These are phyloP conservation scores for Lamellibrachia columna DNA, from an alignment of 2,888 invertebrate genomes.

Conservation along the genomic window DNA sequence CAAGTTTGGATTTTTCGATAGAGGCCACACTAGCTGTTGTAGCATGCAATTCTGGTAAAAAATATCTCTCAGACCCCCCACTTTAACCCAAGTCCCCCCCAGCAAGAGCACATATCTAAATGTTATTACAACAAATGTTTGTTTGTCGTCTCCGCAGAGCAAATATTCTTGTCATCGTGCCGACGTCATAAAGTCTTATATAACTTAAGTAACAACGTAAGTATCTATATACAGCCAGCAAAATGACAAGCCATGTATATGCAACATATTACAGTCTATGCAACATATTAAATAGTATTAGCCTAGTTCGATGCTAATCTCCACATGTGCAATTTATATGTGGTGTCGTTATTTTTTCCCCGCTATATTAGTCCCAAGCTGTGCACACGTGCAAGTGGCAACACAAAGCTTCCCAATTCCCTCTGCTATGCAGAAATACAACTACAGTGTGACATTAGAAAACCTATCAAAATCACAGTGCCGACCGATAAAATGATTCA, in stretches of 20 bases:
- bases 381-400: background rate
- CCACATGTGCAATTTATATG: background rate
- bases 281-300: background rate
- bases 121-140: background rate
- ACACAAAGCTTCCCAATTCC: background rate
- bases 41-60: background rate
- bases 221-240: constrained; percentile 1
- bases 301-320: background rate
- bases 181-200: background rate
- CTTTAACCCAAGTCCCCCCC: background rate
- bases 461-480: constrained; percentile 4
- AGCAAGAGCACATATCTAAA: background rate
- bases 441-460: constrained; percentile 4
- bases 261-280: background rate
- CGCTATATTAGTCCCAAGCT: background rate
- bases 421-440: constrained; percentile 1
- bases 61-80: background rate
- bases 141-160: background rate
- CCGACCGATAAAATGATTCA: background rate
- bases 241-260: constrained; percentile 16
- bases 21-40: background rate
- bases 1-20: background rate
- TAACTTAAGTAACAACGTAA: background rate
- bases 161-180: background rate
- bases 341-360: background rate